phyloP scores from a whole-genome alignment of 2,888 invertebrate species.

The Caenorhabditis sulstoni region DNA sequence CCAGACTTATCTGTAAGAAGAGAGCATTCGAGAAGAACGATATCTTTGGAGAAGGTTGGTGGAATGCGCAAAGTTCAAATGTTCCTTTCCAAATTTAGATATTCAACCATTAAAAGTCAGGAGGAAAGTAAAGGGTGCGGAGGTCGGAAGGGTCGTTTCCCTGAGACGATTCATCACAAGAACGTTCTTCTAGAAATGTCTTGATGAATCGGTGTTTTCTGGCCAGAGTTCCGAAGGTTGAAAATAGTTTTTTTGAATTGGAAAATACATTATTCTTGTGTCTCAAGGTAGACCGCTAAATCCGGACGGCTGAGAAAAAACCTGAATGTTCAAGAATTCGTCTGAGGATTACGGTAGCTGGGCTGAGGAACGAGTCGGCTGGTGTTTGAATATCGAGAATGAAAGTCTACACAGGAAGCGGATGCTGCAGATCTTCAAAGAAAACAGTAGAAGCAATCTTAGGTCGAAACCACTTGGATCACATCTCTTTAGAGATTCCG shows the following conservation, averaged over 20 bases:
- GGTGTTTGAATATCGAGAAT: conserved; percentile 22
- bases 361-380: conserved; percentile 12
- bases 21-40: neutral
- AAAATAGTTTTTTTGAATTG: conserved; percentile 25
- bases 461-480: conserved; percentile 6
- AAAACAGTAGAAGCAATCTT: no score
- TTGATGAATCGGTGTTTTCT: conserved; percentile 54
- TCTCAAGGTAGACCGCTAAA: conserved; percentile 45
- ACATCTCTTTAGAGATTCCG: neutral
- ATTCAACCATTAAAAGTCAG: conserved; percentile 48
- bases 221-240: conserved; percentile 15
- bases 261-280: conserved; percentile 47
- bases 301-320: conserved; percentile 40
- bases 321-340: conserved; percentile 34
- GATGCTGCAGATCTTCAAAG: neutral
- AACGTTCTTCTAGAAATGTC: conserved; percentile 42
- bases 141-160: conserved; percentile 13
- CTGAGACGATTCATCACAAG: conserved; percentile 29
- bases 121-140: conserved; percentile 16
- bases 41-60: neutral
- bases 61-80: conserved; percentile 20
- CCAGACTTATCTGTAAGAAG: conserved; percentile 30
- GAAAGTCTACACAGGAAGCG: conserved; percentile 26
- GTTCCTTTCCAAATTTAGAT: conserved; percentile 40
- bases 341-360: conserved; percentile 28